Base-by-base conservation (phyloP, 2,888 invertebrate species). In the Microctonus hyperodae region DNA sequence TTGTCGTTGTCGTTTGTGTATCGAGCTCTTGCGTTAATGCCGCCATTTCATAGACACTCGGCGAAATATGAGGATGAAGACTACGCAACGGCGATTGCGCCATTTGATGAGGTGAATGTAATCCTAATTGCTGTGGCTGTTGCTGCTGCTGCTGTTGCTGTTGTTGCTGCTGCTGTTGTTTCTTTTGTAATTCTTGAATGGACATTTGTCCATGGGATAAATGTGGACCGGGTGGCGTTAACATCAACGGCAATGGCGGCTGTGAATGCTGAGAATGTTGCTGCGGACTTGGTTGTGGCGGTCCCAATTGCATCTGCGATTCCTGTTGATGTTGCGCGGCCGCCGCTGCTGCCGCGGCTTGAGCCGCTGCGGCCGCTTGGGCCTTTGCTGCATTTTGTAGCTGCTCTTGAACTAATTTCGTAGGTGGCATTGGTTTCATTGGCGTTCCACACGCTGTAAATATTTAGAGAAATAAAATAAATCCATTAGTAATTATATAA, bases 21-120 rank as follows among this genome's bases (percentile, higher is more conserved):
- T 98, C 98, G 71, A 98, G 88, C 83, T 97, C 97, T 78, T 96
- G 96, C 10, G 97, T 97, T 51, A 97, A 88, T 4, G 97, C 97
- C 1, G 97, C 97, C 93, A 97, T 96, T 85, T 98, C 97, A 84
- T 97, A 96, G 16, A 97, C 97, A 76, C 96, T 96, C n/a, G 96
- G 95, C 44, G 95, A 94, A 85, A 94, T 92, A 79, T 94, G 93
- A 72, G 93, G 92, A 79, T 93, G 92, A 73, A 94, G 88, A 69
- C 87, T 89, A 37, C 94, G 88, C 87, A 94, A 88, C 1, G 90
- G 88, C 20, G 90, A 88, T 50, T 82, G 83, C 55, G 88, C 88
- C 78, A 90, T 90, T 78, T 90, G 91, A 76, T 87, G 86, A 1
- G 91, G 89, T 20, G 89, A 89, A 74, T 87, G 88, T 16, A 88